Base-by-base conservation (phyloP, 2,888 invertebrate species). In the Nasonia oneida region DNA sequence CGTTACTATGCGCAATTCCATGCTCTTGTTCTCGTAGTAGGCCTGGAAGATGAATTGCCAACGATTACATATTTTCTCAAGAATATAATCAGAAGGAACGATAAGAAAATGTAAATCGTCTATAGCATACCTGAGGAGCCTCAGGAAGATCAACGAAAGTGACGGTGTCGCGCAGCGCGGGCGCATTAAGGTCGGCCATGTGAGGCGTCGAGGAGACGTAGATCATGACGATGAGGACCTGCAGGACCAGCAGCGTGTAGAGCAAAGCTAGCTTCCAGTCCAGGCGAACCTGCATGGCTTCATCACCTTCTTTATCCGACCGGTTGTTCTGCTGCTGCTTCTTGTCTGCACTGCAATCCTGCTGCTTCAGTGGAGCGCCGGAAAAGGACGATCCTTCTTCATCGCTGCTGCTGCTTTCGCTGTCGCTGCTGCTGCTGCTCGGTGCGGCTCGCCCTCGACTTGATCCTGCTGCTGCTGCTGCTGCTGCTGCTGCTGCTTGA, bases 191-290 rank as follows among this genome's bases (percentile, higher is more conserved):
- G 86, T 88, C 73, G 89, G 85, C 88, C 91, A 91, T 73, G 91
- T 89, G 87, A 90, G 93, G 93, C 85, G 93, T 92, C 61, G 93
- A 91, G 37, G 91, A 90, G 77, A 93, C 93, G 87, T 93, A 93
- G 75, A 93, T 90, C 90, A 93, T 92, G 85, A 93, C 93, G 81
- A 93, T 91, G 53, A 93, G 89, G 87, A 93, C 91, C 91, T 93
- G 93, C 80, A 93, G 89, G 84, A 92, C 91, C 78, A 93, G 90
- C 83, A 93, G 87, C 81, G 92, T 93, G 89, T 93, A 93, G 79
- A 93, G 91, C 88, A 93, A 90, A 87, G 90, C 90, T 85, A 93
- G 91, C 89, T 93, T 93, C 88, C 92, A 93, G 90, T 93, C 93
- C 86, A 93, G 88, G 84, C 92, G 92, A 89, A 90, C 89, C 92